Base-by-base conservation (phyloP, 2,797 vertebrate genomes). In the Taenioides sp. region DNA sequence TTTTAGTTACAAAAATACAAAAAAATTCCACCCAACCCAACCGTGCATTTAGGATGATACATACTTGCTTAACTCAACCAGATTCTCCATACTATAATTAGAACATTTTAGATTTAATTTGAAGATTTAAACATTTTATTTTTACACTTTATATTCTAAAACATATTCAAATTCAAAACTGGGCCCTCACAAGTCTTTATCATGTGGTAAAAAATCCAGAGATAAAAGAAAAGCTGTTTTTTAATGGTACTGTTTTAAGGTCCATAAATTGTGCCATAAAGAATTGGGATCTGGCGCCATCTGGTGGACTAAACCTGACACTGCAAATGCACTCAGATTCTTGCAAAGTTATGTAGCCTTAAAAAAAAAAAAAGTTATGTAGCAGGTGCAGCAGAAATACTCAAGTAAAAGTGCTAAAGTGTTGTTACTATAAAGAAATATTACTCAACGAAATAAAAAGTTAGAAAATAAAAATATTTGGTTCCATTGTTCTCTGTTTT, bases 211-310 rank as follows among this genome's bases (percentile, higher is more conserved):
- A 55, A 55, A 3, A 23, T 12, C 9, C 22, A 12, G 23, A 22
- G 2, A 55, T 55, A n/a, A 52, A 52, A 52, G 18, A 9, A 7
- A 52, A 52, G 49, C 5, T 1, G 11, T n/a, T 9, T 52, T 7
- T 22, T 54, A 27, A 7, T 54, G 20, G 37, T 11, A 37, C 7
- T 37, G 7, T 37, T 7, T 3, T 43, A 11, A 43, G 17, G 28
- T 34, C 1, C 7, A 7, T 58, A 40, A 12, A 59, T n/a, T 34
- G 59, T 60, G 67, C 9, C 43, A 59, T 31, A 28, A 84, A 80
- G 68, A 27, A 27, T 27, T 27, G 25, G 25, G 25, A 2, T 73
- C 58, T 71, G 79, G 63, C 74, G 12, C 67, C 76, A 59, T 80
- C 54, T 0, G 40, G 85, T 84, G 89, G 87, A 52, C 3, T 0